Evolutionary conservation across 2,797 vertebrate species (phyloP), one percentile per base, ranked within the genome.

Genomic region (Hippopotamyrus pictus): DNA sequence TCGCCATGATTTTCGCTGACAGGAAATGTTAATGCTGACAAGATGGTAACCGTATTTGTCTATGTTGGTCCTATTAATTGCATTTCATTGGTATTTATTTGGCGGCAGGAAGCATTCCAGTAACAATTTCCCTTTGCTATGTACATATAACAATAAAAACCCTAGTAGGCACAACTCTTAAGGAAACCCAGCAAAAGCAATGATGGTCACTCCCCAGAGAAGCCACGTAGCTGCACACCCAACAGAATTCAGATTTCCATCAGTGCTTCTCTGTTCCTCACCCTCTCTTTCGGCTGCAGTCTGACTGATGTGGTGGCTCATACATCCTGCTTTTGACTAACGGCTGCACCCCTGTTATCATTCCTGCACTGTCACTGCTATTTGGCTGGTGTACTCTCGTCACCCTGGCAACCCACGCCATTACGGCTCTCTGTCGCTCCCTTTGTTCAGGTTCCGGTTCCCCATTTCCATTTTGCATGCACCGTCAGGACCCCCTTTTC

Each of bases 401-500:
- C 33, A 65, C 89, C 88, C 19, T 65, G 82, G 89, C 89, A 88
- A 88, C 89, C 82, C 3, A 62, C n/a, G 51, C 41, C 48, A 79
- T 76, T 25, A 25, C 50, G 25, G 37, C 59, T 76, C 17, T 69
- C 25, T 37, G 29, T 54, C 7, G 25, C 37, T 84, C 41, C 19
- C 76, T 84, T 87, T 44, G 17, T 73, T 50, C 14, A 17, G 73
- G 29, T 54, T 53, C 33, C 33, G 19, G 19, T 50, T 46, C 84
- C 41, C 33, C 57, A 22, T 46, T 87, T 89, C 89, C 73, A 90
- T 91, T 90, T 85, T 88, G 90, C 92, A 92, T 90, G 91, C 91
- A 48, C 87, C 90, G 88, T 51, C 69, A 89, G 17, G 88, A 51
- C 6, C 33, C 50, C 37, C 41, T 88, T 90, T 85, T 54, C n/a